These are phyloP conservation scores for Dryobates pubescens DNA, from an alignment of 2,797 vertebrate genomes.

Conservation along the genomic window DNA sequence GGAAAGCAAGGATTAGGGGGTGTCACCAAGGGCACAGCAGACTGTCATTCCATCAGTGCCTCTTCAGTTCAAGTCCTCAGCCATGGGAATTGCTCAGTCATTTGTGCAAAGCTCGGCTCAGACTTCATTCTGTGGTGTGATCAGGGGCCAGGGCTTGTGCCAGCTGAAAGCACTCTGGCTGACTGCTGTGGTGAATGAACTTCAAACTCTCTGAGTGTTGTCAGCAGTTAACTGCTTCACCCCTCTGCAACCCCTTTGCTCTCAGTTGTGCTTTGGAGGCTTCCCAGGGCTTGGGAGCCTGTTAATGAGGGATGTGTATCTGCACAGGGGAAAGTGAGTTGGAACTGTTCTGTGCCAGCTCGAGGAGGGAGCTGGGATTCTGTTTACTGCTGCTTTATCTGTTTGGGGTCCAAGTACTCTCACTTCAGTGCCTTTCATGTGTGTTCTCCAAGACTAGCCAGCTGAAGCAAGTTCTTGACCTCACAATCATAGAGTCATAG, in stretches of 20 bases:
- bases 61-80: not conserved
- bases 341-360: not conserved
- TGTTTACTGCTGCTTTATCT: not conserved
- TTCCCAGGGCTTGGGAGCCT: not conserved
- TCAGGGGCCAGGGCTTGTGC: not conserved
- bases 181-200: not conserved
- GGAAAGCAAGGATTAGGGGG: not conserved
- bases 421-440: not conserved
- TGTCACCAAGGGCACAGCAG: not conserved
- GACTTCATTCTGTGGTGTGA: not conserved
- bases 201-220: not conserved
- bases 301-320: not conserved
- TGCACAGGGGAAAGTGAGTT: not conserved
- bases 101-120: not conserved
- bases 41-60: not conserved
- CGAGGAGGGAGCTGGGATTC: not conserved
- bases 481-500: not conserved
- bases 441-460: not conserved
- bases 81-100: not conserved
- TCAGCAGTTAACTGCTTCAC: not conserved
- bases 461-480: not conserved
- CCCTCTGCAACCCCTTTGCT: accelerated
- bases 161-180: not conserved
- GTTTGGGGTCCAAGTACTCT: not conserved
- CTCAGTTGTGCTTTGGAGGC: not conserved